Percentiles rank a stretch among this genome's conserved stretches.
Conservation (phyloP, 2,113 vertebrate genomes). For the Mirounga angustirostris region DNA sequence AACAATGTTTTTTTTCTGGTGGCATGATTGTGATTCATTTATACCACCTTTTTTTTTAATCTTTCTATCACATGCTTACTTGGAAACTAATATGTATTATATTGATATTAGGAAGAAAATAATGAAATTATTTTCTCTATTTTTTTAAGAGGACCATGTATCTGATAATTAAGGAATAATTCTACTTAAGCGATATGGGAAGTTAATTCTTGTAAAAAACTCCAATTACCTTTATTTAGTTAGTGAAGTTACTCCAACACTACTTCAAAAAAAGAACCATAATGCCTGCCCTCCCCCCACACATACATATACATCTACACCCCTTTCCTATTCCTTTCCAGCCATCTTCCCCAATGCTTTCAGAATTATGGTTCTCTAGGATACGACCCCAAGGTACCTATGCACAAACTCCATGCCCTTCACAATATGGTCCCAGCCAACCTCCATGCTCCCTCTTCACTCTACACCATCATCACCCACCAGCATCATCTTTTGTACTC, state of each 20-base stretch:
- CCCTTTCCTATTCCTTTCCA: not conserved
- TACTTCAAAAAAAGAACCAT: not conserved
- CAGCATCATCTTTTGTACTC: not conserved
- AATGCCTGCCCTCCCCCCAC: accelerated
- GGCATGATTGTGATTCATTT: not conserved
- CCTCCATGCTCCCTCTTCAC: accelerated
- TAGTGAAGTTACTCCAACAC: not conserved
- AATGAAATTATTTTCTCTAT: not conserved
- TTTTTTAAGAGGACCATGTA: not conserved
- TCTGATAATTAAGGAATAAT: not conserved
- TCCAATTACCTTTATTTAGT: not conserved
- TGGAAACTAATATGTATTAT: slow-evolving; percentile 27
- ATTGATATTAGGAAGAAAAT: slow-evolving; percentile 29
- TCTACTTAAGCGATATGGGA: not conserved
- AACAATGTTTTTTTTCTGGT: not conserved
- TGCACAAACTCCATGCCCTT: not conserved
- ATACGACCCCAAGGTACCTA: not conserved
- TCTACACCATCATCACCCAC: accelerated
- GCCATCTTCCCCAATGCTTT: not conserved
- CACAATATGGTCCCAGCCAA: not conserved
- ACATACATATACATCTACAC: not conserved
- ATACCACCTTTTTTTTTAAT: not conserved
- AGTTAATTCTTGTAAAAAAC: not conserved
- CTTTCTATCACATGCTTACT: not conserved
- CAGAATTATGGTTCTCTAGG: not conserved